Conservation (phyloP, 2,888 invertebrate species). For the Gastrophysa polygoni region DNA sequence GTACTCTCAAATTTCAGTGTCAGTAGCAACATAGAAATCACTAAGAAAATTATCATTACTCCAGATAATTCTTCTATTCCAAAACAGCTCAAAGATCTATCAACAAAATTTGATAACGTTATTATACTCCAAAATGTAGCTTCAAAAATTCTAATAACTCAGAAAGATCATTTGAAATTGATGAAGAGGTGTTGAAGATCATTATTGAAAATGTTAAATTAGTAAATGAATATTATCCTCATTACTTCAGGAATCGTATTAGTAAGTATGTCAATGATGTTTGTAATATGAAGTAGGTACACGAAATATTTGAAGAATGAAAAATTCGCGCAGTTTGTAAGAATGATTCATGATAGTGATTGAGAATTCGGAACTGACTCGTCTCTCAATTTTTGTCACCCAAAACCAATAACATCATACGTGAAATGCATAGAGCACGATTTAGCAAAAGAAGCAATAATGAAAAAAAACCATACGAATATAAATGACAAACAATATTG, state of each 20-base stretch:
- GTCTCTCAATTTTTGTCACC: constrained; percentile 11
- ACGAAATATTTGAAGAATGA: constrained; percentile 15
- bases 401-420: background rate
- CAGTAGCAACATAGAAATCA: no score
- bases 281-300: constrained; percentile 7
- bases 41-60: no score
- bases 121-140: no score
- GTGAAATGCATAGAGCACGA: constrained; percentile 15
- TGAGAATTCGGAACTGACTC: constrained; percentile 11
- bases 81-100: no score
- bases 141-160: constrained; percentile 5
- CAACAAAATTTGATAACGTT: no score
- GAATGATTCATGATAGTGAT: constrained; percentile 16
- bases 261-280: constrained; percentile 19
- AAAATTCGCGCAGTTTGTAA: constrained; percentile 15
- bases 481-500: constrained; percentile 11
- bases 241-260: constrained; percentile 16
- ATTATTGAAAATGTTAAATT: constrained; percentile 5
- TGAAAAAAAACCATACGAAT: constrained; percentile 11
- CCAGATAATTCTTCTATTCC: no score
- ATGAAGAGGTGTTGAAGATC: background rate
- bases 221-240: constrained; percentile 17
- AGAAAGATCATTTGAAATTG: constrained; percentile 15
- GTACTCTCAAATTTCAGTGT: no score
- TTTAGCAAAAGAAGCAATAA: constrained; percentile 7